phyloP scores from a whole-genome alignment of 2,888 invertebrate genomes.

The Limenitis camilla region DNA sequence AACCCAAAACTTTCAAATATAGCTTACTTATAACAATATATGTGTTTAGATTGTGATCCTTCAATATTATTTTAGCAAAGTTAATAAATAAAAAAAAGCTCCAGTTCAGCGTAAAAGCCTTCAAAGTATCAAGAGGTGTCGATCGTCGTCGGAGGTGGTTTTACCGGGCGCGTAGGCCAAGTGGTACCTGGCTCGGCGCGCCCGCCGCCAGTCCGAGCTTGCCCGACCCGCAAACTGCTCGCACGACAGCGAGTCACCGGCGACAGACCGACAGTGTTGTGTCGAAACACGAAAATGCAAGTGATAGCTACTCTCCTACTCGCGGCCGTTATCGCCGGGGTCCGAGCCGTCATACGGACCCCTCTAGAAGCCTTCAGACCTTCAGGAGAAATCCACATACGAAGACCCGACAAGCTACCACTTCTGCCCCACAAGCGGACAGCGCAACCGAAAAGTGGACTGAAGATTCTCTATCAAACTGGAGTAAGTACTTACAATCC shows the following conservation, averaged over 20 bases:
- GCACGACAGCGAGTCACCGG: slow-evolving; percentile 31
- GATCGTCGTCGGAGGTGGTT: slow-evolving; percentile 57
- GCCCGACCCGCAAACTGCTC: slow-evolving; percentile 53
- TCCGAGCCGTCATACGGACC: slow-evolving; percentile 62
- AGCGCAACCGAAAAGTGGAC: slow-evolving; percentile 63
- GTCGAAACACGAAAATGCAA: slow-evolving; percentile 42
- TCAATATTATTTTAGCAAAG: neutral
- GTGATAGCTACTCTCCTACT: slow-evolving; percentile 56
- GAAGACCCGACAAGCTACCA: slow-evolving; percentile 65
- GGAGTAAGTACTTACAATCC: slow-evolving; percentile 75
- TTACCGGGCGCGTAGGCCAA: slow-evolving; percentile 70
- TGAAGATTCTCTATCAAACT: slow-evolving; percentile 81
- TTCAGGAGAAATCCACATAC: slow-evolving; percentile 61
- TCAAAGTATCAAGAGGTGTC: slow-evolving; percentile 48
- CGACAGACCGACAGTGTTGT: slow-evolving; percentile 27
- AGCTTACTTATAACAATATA: neutral
- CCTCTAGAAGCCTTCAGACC: slow-evolving; percentile 75
- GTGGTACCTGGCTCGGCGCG: slow-evolving; percentile 64
- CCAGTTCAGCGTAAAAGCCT: slow-evolving; percentile 29
- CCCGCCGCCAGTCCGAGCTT: slow-evolving; percentile 57
- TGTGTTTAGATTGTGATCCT: neutral
- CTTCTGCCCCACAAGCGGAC: slow-evolving; percentile 67
- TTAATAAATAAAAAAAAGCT: slow-evolving; percentile 1
- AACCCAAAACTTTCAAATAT: no score
- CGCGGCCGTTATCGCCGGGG: slow-evolving; percentile 54